Base-by-base conservation (phyloP, 2,888 invertebrate species). In the Hydropsyche betteni region DNA sequence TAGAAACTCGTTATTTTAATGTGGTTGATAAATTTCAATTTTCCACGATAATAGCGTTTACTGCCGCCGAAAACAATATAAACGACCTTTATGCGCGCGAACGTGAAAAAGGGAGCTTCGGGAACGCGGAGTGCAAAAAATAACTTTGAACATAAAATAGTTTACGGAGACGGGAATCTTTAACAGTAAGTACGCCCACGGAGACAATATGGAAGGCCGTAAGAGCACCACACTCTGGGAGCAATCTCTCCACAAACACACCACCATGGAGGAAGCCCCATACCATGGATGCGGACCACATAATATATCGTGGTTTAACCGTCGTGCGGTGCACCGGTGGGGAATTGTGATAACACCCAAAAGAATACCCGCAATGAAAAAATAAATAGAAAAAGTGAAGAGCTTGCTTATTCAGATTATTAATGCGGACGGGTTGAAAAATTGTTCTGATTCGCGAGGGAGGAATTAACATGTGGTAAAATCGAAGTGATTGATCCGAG, bases 291-390 rank as follows among this genome's bases (percentile, higher is more conserved):
- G 44, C 44, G 33, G n/a, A 10, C 33, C 72, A 36, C 61, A 44
- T 72, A 58, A 72, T 72, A 72, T 53, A 71, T 75, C 50, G 71
- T 36, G 75, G 71, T 69, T 68, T 69, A 75, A 75, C 75, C 71
- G 68, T 70, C 71, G 51, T 14, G 51, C 33, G 70, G 71, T 75
- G 75, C 71, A 75, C 14, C 71, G 75, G 75, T 75, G 75, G 68
- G 75, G 68, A 75, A 75, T 64, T 71, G 75, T 58, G 75, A 75
- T 75, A 75, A 75, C 73, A 53, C 50, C n/a, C 34, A 36, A 64
- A 36, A 64, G 8, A 64, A 64, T 33, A 64, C 14, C 58, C 58
- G 16, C 44, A 44, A 6, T 10, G 44, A 24, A 64, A 64, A 33
- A 64, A 64, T 44, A 10, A 10, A 44, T 8, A 8, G 44, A 44